Base-by-base conservation (phyloP, 2,113 vertebrate species). In the Barnardius zonarius region DNA sequence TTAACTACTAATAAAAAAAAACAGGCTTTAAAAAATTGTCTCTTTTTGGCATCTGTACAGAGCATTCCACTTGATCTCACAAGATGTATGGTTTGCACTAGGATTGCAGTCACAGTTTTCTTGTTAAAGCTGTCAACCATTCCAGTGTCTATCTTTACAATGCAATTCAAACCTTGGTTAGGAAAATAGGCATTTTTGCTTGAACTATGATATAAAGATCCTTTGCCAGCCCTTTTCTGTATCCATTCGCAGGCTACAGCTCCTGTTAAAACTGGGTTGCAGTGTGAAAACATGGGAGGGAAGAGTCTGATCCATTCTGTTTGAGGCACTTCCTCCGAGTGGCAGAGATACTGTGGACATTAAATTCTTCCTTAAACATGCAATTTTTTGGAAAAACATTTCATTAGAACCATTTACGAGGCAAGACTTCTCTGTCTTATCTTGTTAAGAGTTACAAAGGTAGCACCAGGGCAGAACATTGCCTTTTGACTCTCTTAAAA, bases 1-100 rank as follows among this genome's bases (percentile, higher is more conserved):
- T 96, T 96, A 96, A 91, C 78, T 94, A 91, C 91, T 96, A 97
- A 95, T 96, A 92, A 96, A 93, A 94, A 88, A 88, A 61, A 28
- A 4, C 66, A 93, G 83, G 63, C 83, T 96, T 94, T 79, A 95
- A 91, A 89, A 92, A 94, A 91, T 91, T 88, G 89, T 54, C 86
- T 96, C 69, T 85, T 97, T 79, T 92, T 97, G 95, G 96, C 93
- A 96, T 94, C 96, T 89, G 86, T 92, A 93, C 94, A 95, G 96
- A 96, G 91, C 83, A 92, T 93, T 96, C 95, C 86, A 95, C 91
- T 95, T 96, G 93, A 96, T 96, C 86, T 93, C 92, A 96, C 95
- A 94, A 95, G 93, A 93, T 92, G 83, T 83, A 96, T 92, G 95
- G 95, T 96, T 97, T 97, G 88, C 92, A 92, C 92, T 91, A 91